These are phyloP conservation scores for Heterotilapia buettikoferi DNA, from an alignment of 2,113 vertebrate species.

Conservation along the genomic window DNA sequence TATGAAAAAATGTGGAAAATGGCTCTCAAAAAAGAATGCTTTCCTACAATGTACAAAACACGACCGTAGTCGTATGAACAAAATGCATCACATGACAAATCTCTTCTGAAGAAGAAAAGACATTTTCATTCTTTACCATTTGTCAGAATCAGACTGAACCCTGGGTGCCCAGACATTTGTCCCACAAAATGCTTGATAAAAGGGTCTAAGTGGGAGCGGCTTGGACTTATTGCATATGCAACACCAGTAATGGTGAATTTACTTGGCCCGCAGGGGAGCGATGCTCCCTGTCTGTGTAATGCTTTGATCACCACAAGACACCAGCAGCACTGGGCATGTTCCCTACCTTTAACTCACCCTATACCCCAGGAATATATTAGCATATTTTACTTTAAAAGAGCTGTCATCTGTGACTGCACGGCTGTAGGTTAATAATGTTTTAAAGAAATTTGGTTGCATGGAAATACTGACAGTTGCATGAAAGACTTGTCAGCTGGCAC, in stretches of 20 bases:
- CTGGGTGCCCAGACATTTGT: conserved; percentile 18
- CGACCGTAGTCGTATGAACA: background rate
- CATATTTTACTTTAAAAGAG: conserved; percentile 35
- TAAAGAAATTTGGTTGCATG: conserved; percentile 1
- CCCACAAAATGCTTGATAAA: conserved; percentile 44
- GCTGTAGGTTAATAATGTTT: conserved; percentile 32
- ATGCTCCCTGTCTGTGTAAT: conserved; percentile 22
- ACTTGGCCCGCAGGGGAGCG: conserved; percentile 34
- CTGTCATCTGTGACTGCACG: conserved; percentile 7
- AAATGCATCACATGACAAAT: background rate
- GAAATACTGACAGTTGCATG: conserved; percentile 1
- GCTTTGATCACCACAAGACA: conserved; percentile 62
- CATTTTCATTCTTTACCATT: background rate
- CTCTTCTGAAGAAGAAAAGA: background rate
- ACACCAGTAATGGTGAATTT: conserved; percentile 42
- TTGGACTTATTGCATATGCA: conserved; percentile 48
- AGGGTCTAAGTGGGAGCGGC: conserved; percentile 12
- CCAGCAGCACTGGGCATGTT: conserved; percentile 27
- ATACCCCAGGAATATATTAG: conserved; percentile 35
- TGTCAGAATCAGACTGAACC: background rate
- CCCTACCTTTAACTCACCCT: conserved; percentile 36
- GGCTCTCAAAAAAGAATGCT: background rate
- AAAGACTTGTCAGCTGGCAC: conserved; percentile 7
- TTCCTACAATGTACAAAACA: background rate
- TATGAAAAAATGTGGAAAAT: background rate